Evolutionary conservation across 1,140 invertebrate genomes (phyloP).

Genomic region (Ylistrum balloti): DNA sequence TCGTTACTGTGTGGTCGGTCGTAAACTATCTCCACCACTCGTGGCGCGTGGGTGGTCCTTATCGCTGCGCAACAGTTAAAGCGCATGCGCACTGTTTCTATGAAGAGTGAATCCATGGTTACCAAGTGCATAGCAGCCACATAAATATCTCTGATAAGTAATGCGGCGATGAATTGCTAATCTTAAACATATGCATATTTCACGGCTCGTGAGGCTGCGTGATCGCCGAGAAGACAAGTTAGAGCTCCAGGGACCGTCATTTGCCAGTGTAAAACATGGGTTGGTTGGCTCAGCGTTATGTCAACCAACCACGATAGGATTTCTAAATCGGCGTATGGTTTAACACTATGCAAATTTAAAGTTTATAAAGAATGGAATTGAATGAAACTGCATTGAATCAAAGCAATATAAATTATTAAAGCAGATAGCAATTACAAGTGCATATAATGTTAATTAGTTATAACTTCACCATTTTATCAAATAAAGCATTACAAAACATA

Average conservation of each 20-base stretch:
- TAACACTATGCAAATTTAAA: not conserved
- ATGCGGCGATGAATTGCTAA: not conserved
- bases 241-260: not conserved
- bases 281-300: not conserved
- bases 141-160: constrained; percentile 29
- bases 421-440: too few relatives aligned
- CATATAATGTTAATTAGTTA: too few relatives aligned
- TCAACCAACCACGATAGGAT: not conserved
- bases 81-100: not conserved
- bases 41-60: constrained; percentile 25
- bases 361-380: not conserved
- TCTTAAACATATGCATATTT: constrained; percentile 40
- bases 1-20: not conserved
- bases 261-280: not conserved
- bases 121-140: constrained; percentile 1
- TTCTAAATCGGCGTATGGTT: not conserved
- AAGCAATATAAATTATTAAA: too few relatives aligned
- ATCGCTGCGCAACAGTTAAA: not conserved
- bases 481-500: too few relatives aligned
- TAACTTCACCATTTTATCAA: too few relatives aligned
- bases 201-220: not conserved
- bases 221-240: not conserved
- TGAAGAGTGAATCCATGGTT: not conserved
- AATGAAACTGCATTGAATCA: not conserved
- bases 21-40: constrained; percentile 7